Percentiles rank a stretch among this genome's conserved stretches.
Evolutionary conservation across 2,797 vertebrate species (phyloP).

Genomic region (Paedocypris micromegethes): DNA sequence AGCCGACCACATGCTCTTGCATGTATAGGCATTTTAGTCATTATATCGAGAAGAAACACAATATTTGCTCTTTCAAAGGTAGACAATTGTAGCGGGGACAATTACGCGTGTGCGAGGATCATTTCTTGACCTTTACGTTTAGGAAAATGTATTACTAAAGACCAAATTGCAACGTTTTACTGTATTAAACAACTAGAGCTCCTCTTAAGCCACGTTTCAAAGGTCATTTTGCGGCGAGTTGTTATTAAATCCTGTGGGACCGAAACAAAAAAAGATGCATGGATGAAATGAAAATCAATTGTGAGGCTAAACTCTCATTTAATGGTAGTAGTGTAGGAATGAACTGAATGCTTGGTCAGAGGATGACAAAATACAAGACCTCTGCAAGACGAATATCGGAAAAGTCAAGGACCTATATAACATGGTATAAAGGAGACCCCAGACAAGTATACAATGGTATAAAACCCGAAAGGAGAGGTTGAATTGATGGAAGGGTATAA

Average conservation of each 20-base stretch:
- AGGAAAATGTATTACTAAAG: constrained; percentile 1
- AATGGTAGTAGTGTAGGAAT: too few species aligned
- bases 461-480: too few species aligned
- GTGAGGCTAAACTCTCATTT: too few species aligned
- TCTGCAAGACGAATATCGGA: too few species aligned
- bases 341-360: too few species aligned
- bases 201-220: neutral
- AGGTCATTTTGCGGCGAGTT: neutral
- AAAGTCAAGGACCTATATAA: too few species aligned
- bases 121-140: constrained; percentile 26
- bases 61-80: constrained; percentile 7
- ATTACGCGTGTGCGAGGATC: neutral
- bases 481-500: too few species aligned
- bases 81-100: neutral
- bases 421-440: too few species aligned
- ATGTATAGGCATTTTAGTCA: constrained; percentile 10
- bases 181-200: neutral
- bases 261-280: too few species aligned
- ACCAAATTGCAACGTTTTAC: neutral
- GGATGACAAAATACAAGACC: too few species aligned
- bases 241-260: neutral
- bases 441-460: too few species aligned
- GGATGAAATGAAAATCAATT: too few species aligned
- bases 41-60: constrained; percentile 16
- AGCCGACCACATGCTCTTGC: constrained; percentile 1